phyloP scores from a whole-genome alignment of 2,113 vertebrate genomes.

The Datnioides undecimradiatus region DNA sequence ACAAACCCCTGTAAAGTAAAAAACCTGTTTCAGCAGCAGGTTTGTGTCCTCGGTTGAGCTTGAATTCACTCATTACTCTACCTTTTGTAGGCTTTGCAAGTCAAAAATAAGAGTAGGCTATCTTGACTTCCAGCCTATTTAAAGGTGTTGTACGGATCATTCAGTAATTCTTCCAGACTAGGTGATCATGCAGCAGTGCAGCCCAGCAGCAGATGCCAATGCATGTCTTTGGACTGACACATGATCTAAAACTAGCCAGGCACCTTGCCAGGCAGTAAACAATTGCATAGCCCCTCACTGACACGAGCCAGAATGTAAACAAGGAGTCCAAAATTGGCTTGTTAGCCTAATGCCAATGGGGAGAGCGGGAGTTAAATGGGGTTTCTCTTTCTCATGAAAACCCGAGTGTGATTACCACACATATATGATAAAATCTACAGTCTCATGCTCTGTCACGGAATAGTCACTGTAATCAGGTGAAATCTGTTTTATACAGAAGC shows the following conservation, averaged over 20 bases:
- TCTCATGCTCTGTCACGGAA: not conserved
- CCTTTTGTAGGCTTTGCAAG: not conserved
- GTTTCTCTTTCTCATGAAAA: not conserved
- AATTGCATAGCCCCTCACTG: conserved; percentile 16
- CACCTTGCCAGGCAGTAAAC: conserved; percentile 63
- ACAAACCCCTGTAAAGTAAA: not conserved
- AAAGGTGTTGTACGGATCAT: not conserved
- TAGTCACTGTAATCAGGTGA: not conserved
- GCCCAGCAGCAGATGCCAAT: conserved; percentile 44
- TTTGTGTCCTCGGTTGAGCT: not conserved
- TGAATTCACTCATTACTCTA: not conserved
- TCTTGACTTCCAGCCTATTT: not conserved
- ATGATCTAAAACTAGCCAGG: conserved; percentile 65
- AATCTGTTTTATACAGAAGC: not conserved
- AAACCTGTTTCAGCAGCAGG: not conserved
- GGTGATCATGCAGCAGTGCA: conserved; percentile 5
- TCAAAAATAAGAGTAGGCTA: not conserved
- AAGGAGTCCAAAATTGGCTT: conserved; percentile 17
- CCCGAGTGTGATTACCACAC: not conserved
- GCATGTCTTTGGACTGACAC: conserved; percentile 60
- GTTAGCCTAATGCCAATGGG: conserved; percentile 12
- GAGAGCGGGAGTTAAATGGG: not conserved
- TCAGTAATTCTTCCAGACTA: not conserved
- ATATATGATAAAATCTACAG: not conserved
- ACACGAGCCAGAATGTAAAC: conserved; percentile 53